phyloP scores from a whole-genome alignment of 2,888 invertebrate species.

The Parnassius mnemosyne region DNA sequence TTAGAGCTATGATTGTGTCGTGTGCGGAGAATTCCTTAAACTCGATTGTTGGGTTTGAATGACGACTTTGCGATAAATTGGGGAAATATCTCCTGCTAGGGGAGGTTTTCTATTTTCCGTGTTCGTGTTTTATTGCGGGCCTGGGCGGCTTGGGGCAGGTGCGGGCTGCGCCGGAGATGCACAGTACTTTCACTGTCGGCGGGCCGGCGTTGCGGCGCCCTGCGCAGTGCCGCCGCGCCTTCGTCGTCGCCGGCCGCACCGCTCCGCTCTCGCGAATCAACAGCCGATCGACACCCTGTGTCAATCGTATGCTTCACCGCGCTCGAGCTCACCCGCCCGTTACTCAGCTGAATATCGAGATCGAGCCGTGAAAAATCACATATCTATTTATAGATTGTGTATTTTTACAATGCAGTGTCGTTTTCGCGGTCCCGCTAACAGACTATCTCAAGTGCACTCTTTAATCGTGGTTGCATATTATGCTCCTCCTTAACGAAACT shows the following conservation, averaged over 20 bases:
- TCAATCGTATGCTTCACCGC: conserved; percentile 59
- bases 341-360: conserved; percentile 60
- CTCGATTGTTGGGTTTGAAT: background rate
- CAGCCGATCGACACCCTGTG: conserved; percentile 54
- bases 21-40: no score
- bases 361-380: conserved; percentile 55
- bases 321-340: conserved; percentile 53
- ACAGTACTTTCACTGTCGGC: conserved; percentile 77
- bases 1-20: no score
- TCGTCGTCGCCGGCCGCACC: conserved; percentile 46
- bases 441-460: conserved; percentile 11
- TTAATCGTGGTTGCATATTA: conserved; percentile 2
- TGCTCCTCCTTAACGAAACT: background rate
- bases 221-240: conserved; percentile 49
- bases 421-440: conserved; percentile 30
- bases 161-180: conserved; percentile 48
- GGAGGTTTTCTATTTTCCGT: background rate
- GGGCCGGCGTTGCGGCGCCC: conserved; percentile 50
- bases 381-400: conserved; percentile 50
- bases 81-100: background rate
- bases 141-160: conserved; percentile 40
- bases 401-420: conserved; percentile 44
- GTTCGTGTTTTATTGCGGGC: background rate
- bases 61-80: background rate
- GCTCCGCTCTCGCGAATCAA: conserved; percentile 49